These are phyloP conservation scores for Sprattus sprattus DNA, from an alignment of 2,113 vertebrate species.

Conservation along the genomic window DNA sequence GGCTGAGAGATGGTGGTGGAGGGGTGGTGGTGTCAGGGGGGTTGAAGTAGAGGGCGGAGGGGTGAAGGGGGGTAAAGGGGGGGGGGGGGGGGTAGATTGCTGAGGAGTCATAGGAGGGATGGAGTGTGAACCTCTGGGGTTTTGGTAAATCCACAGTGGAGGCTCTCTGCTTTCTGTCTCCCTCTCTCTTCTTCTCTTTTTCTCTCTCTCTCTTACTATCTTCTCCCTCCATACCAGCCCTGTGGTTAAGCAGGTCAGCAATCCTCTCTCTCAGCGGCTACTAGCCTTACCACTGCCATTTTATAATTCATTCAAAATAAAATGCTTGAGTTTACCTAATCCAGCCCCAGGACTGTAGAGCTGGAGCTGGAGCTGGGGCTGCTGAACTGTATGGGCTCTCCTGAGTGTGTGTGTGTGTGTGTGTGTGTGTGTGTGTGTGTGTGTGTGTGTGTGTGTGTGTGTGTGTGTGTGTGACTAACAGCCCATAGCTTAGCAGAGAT, in stretches of 20 bases:
- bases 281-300: too few relatives aligned
- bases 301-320: too few relatives aligned
- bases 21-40: constrained; percentile 33
- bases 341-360: too few relatives aligned
- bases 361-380: too few relatives aligned
- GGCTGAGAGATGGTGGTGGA: constrained; percentile 43
- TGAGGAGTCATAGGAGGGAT: constrained; percentile 39
- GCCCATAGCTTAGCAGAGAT: constrained; percentile 28
- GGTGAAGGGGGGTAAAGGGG: background rate
- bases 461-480: background rate
- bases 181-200: constrained; percentile 27
- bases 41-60: background rate
- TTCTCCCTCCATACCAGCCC: too few relatives aligned
- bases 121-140: constrained; percentile 44
- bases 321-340: too few relatives aligned
- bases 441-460: background rate
- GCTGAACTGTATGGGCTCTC: too few relatives aligned
- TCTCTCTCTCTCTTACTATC: too few relatives aligned
- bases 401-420: background rate
- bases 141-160: constrained; percentile 36
- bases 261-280: too few relatives aligned
- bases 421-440: background rate
- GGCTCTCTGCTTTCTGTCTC: constrained; percentile 46
- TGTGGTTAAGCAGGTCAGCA: too few relatives aligned
- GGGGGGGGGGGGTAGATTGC: constrained; percentile 22